A percentile compares a stretch with the other conserved stretches of the same genome.
These are phyloP conservation scores for Elephantulus edwardii DNA, from an alignment of 2,113 vertebrate species.

Conservation along the genomic window DNA sequence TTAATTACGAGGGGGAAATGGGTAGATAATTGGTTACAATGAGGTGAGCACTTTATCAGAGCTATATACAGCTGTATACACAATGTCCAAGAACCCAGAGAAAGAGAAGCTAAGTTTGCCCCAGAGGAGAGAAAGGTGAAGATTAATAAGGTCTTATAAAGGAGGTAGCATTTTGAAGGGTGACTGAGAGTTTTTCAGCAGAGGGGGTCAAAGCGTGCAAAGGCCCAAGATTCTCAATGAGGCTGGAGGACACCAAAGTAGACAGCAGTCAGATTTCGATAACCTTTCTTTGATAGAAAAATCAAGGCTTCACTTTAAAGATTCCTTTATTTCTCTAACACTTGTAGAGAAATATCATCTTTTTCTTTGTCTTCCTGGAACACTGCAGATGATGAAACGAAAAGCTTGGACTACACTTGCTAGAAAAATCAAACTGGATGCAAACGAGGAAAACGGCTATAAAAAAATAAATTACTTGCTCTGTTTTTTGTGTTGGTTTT, in stretches of 20 bases:
- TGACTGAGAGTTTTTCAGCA: neutral
- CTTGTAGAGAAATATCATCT: neutral
- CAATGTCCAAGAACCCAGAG: neutral
- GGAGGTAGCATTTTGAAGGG: neutral
- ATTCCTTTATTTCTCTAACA: constrained; percentile 42
- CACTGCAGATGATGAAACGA: constrained; percentile 47
- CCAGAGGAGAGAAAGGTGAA: neutral
- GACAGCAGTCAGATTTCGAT: neutral
- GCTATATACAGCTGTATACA: fast-evolving
- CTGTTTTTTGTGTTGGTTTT: neutral
- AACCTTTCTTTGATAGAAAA: neutral
- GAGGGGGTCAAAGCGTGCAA: neutral
- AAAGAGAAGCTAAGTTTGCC: neutral
- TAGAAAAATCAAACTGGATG: constrained; percentile 45
- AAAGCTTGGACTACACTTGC: constrained; percentile 36
- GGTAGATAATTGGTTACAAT: neutral
- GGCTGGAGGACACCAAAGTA: neutral
- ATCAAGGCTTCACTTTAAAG: constrained; percentile 31
- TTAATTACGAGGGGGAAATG: neutral
- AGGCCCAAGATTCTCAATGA: neutral
- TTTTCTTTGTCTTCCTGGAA: constrained; percentile 45
- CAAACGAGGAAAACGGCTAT: constrained; percentile 53
- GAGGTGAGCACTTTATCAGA: neutral
- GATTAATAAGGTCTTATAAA: neutral
- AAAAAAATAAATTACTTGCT: constrained; percentile 59